phyloP scores from a whole-genome alignment of 2,113 vertebrate species.

The Polypterus senegalus region DNA sequence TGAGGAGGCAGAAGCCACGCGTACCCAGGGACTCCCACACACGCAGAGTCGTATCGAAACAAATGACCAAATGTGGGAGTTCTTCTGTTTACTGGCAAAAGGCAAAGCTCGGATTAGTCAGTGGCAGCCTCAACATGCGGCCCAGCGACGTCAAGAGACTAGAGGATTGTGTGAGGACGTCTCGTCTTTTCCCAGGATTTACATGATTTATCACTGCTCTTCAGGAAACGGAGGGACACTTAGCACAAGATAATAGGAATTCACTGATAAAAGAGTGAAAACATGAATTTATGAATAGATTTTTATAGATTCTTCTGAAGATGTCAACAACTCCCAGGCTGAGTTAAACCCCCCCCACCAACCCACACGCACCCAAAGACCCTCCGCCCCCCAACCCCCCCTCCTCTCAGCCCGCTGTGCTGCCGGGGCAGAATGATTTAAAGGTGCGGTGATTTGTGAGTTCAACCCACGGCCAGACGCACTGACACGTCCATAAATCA shows the following conservation, averaged over 20 bases:
- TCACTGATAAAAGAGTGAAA: slow-evolving; percentile 36
- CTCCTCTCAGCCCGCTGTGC: neutral
- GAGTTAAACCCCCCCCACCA: neutral
- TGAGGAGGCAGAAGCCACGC: too few relatives aligned
- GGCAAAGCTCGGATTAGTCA: too few relatives aligned
- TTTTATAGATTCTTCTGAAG: slow-evolving; percentile 21
- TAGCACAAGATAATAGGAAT: slow-evolving; percentile 25
- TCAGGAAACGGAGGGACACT: slow-evolving; percentile 20
- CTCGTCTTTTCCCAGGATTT: too few relatives aligned
- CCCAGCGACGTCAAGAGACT: too few relatives aligned
- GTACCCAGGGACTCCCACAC: too few relatives aligned
- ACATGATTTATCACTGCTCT: slow-evolving; percentile 2
- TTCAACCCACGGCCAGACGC: slow-evolving; percentile 39
- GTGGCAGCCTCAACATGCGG: too few relatives aligned
- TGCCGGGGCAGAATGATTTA: slow-evolving; percentile 35
- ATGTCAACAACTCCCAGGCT: slow-evolving; percentile 18
- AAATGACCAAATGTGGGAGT: too few relatives aligned
- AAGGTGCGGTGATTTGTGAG: slow-evolving; percentile 41
- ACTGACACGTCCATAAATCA: slow-evolving; percentile 42
- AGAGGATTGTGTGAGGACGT: too few relatives aligned
- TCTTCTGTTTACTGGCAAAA: too few relatives aligned
- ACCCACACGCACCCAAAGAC: too few relatives aligned
- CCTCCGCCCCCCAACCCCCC: slow-evolving; percentile 1
- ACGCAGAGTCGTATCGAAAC: too few relatives aligned
- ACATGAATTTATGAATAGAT: slow-evolving; percentile 31